A percentile compares a stretch with the other conserved stretches of the same genome.
These are phyloP conservation scores for Copidosoma floridanum DNA, from an alignment of 1,140 invertebrate genomes.

Conservation along the genomic window DNA sequence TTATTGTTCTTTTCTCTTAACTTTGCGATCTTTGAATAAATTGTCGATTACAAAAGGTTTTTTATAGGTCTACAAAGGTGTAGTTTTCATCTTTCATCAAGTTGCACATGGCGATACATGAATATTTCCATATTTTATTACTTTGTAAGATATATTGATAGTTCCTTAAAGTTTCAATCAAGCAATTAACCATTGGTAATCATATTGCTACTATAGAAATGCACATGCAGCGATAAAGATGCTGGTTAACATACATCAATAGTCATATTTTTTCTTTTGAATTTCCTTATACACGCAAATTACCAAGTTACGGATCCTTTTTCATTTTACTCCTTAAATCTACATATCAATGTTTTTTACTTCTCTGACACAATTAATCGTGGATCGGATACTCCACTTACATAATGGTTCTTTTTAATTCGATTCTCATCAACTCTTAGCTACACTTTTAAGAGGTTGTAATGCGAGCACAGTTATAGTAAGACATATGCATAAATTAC, in stretches of 20 bases:
- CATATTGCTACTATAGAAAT: slow-evolving; percentile 8
- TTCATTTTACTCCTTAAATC: slow-evolving; percentile 27
- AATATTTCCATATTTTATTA: not conserved
- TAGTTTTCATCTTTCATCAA: not conserved
- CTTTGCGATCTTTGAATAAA: slow-evolving; percentile 19
- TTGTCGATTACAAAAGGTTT: slow-evolving; percentile 9
- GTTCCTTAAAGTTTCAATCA: too few species aligned
- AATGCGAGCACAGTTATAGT: slow-evolving; percentile 18
- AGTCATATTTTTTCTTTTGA: too few species aligned
- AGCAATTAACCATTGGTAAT: slow-evolving; percentile 10
- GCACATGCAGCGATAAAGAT: slow-evolving; percentile 4
- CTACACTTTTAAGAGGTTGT: slow-evolving; percentile 20
- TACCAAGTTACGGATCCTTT: slow-evolving; percentile 24
- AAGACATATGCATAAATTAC: slow-evolving; percentile 15
- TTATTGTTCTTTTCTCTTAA: slow-evolving; percentile 10
- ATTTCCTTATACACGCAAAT: too few species aligned
- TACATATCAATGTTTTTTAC: slow-evolving; percentile 25
- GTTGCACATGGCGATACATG: not conserved
- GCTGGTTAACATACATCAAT: slow-evolving; percentile 7
- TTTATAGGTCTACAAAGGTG: slow-evolving; percentile 1
- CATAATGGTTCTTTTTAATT: not conserved
- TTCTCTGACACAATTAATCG: not conserved
- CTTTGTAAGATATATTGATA: too few species aligned
- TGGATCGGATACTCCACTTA: not conserved
- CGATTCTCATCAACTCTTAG: too few species aligned